Evolutionary conservation across 2,113 vertebrate species (phyloP), one percentile per base, ranked within the genome.

Genomic region (Cyprinodon variegatus): DNA sequence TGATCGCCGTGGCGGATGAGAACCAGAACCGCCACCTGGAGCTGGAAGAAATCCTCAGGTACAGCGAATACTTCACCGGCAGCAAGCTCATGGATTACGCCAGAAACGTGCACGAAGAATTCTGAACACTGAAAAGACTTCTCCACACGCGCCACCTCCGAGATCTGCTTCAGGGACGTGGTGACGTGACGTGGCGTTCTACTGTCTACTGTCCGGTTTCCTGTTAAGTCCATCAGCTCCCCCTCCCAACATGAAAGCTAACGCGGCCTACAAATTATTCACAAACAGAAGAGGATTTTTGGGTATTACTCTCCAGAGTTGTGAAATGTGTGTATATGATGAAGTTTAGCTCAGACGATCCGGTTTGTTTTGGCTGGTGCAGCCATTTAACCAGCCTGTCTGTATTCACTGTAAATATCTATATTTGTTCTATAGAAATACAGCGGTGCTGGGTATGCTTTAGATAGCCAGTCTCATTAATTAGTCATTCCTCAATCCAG

Each of bases 71-170:
- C 83, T 99, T 99, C 93, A 99, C 97, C 0, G 97, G 97, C 81
- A 99, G 98, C 96, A 99, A 99, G 77, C 95, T 99, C 38, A 96
- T 99, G 98, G 97, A 99, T 86, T 99, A 99, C 0, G 98, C 97
- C 45, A 94, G 96, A 9, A 99, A 96, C 0, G 98, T 99, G 39
- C 98, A 99, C 0, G 98, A 99, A 90, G 98, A 99, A 79, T 99
- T 99, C 93, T 99, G 93, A 96, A 65, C 78, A 76, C 22, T 2
- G 41, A 12, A 50, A 11, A 10, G 2, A 6, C n/a, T 38, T 9
- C 11, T 11, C 38, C 62, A 9, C 17, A 53, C 50, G n/a, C 45
- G 9, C 71, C 3, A 11, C 9, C 37, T 41, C 50, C 65, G 45
- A 37, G 39, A 59, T 74, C 66, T 62, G 69, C 81, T 57, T 65